Evolutionary conservation across 2,113 vertebrate genomes (phyloP), one percentile per base, ranked within the genome.

Genomic region (Podocnemis expansa): DNA sequence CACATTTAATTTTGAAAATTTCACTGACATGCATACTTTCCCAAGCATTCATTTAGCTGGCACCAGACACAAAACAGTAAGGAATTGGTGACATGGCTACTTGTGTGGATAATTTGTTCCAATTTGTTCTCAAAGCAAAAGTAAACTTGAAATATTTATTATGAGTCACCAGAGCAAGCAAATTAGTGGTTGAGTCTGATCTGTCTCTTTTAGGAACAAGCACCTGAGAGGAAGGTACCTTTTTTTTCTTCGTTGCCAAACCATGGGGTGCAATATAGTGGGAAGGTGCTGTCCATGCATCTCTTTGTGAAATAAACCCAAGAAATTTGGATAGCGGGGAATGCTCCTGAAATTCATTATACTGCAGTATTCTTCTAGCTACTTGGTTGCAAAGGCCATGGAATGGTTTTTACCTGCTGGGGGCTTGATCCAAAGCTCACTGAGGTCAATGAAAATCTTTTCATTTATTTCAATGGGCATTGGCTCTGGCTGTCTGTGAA

Each of bases 61-160:
- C 34, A 85, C 49, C 5, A 2, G 76, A 87, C 63, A 88, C 1
- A 0, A 1, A 97, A 97, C 96, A 91, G 80, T 86, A 92, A 89
- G 76, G 79, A 85, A 70, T 5, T 80, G 73, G 80, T 93, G 95
- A 96, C 91, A 94, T 25, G 89, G 78, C 93, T 88, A 87, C 0
- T 31, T 89, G 84, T 89, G 91, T 96, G 93, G 93, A 91, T 3
- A 2, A 93, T 94, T 96, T 96, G 94, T 96, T 97, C 96, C 95
- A 97, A 97, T 94, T 91, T 91, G 94, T 83, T 96, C 88, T 85
- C 94, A 94, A 96, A 96, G 93, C 95, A 97, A 97, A 97, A 96
- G 96, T 88, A 97, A 97, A 97, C 94, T 88, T 58, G 11, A 86
- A 75, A 58, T 97, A 93, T 97, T 96, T 96, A 90, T 97, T 95